Base-by-base conservation (phyloP, 2,888 invertebrate species). In the Automeris io region DNA sequence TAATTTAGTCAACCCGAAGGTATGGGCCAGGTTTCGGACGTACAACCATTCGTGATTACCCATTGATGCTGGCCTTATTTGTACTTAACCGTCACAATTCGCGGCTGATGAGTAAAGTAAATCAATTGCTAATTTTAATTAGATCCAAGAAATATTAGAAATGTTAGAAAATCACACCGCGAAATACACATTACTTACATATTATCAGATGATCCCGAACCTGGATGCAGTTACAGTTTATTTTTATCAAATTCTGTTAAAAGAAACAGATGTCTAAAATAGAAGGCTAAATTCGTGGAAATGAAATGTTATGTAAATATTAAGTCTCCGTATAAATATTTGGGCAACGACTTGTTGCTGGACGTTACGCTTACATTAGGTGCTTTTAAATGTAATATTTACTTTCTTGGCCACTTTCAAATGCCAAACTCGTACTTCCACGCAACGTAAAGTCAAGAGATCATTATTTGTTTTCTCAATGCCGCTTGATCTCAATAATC, bases 231-330 rank as follows among this genome's bases (percentile, higher is more conserved):
- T 22, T 23, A 31, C 13, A 23, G 37, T 32, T 25, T 39, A 34
- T 39, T 39, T 39, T 34, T 39, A 26, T 26, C 34, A 25, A 41
- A 18, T 37, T 11, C 24, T 11, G 34, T 35, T 43, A 50, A 48
- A 47, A 46, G 45, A 53, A 57, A 51, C 59, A 63, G 52, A 49
- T 54, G 54, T 47, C 47, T 42, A 48, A 54, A 55, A 54, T 54
- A 57, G 63, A 67, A 67, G 68, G 66, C 71, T 62, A 62, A 70
- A 70, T 68, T 55, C 58, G 47, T 54, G 59, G 64, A 70, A 70
- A 70, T 66, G 66, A 67, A 69, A 70, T 67, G 64, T 66, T 67
- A 55, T 62, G 72, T 79, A 77, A 78, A 78, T 73, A 73, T 61
- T 49, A 57, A 62, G 57, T 61, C 55, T 52, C 41, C 45, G 49